Conservation (phyloP, 1,140 invertebrate species). For the Pachypeltis micranthus region DNA sequence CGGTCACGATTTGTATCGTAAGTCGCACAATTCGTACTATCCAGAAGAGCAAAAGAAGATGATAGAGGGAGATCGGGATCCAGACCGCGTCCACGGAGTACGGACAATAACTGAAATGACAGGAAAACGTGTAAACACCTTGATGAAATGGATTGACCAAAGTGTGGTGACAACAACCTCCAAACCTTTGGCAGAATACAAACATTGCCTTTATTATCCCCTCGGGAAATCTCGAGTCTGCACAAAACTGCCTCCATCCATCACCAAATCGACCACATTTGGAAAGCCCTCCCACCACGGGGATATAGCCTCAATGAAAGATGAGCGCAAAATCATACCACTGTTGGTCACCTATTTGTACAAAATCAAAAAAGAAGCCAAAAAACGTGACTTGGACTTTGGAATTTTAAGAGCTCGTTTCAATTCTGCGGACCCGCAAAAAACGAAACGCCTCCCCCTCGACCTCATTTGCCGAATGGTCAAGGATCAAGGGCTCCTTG, state of each 20-base stretch:
- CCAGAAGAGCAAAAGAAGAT: slow-evolving; percentile 30
- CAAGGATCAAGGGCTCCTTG: background rate
- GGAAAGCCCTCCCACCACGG: background rate
- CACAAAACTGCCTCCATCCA: background rate
- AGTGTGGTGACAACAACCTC: slow-evolving; percentile 22
- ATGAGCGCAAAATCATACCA: background rate
- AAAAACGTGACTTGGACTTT: background rate
- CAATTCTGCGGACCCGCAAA: background rate
- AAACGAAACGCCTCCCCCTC: background rate
- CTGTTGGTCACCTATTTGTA: background rate
- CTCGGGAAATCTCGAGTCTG: slow-evolving; percentile 21
- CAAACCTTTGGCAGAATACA: slow-evolving; percentile 25
- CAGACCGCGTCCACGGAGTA: background rate
- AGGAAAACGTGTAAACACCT: slow-evolving; percentile 21
- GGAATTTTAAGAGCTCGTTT: background rate
- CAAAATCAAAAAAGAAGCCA: background rate
- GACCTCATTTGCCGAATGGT: background rate
- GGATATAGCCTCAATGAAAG: background rate
- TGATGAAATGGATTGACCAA: slow-evolving; percentile 25
- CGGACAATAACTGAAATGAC: background rate
- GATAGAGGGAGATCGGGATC: slow-evolving; percentile 13
- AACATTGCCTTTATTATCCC: slow-evolving; percentile 18
- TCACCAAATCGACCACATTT: background rate
- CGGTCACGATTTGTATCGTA: slow-evolving; percentile 28
- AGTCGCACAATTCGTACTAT: slow-evolving; percentile 34